A percentile compares a stretch with the other conserved stretches of the same genome.
phyloP scores from a whole-genome alignment of 2,888 invertebrate genomes.

The Cryptosula pallasiana region DNA sequence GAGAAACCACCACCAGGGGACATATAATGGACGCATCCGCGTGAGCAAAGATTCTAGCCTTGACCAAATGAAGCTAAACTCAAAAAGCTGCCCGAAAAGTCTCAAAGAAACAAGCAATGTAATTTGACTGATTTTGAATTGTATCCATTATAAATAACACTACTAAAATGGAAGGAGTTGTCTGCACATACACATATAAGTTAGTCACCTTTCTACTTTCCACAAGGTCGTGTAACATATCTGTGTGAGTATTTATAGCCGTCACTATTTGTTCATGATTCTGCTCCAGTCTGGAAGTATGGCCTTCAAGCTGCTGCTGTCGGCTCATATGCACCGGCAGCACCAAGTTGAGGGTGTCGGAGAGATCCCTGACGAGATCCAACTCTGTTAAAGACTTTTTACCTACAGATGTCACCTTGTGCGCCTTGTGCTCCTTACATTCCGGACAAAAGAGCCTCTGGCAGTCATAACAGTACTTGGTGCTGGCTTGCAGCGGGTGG shows the following conservation, averaged over 20 bases:
- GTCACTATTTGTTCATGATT: slow-evolving; percentile 30
- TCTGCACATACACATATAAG: too few relatives aligned
- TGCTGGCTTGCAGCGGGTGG: slow-evolving; percentile 32
- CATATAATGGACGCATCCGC: too few relatives aligned
- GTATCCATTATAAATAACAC: too few relatives aligned
- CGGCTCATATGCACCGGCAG: slow-evolving; percentile 35
- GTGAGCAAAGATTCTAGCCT: too few relatives aligned
- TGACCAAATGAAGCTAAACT: too few relatives aligned
- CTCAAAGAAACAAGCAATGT: too few relatives aligned
- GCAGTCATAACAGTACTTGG: slow-evolving; percentile 38
- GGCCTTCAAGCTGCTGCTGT: slow-evolving; percentile 34
- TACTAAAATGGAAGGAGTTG: too few relatives aligned
- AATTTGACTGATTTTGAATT: too few relatives aligned
- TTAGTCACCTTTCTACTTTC: slow-evolving; percentile 34
- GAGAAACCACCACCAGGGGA: too few relatives aligned
- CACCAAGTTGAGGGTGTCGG: slow-evolving; percentile 33
- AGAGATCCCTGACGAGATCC: slow-evolving; percentile 28
- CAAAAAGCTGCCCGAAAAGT: too few relatives aligned
- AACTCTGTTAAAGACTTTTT: slow-evolving; percentile 33
- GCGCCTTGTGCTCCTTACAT: slow-evolving; percentile 32
- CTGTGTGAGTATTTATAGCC: slow-evolving; percentile 35
- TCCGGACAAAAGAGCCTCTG: slow-evolving; percentile 35
- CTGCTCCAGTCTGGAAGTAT: slow-evolving; percentile 32
- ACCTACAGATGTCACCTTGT: slow-evolving; percentile 30
- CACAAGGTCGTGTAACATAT: slow-evolving; percentile 36